Evolutionary conservation across 1,140 invertebrate genomes (phyloP).

Genomic region (Aphidius gifuensis): DNA sequence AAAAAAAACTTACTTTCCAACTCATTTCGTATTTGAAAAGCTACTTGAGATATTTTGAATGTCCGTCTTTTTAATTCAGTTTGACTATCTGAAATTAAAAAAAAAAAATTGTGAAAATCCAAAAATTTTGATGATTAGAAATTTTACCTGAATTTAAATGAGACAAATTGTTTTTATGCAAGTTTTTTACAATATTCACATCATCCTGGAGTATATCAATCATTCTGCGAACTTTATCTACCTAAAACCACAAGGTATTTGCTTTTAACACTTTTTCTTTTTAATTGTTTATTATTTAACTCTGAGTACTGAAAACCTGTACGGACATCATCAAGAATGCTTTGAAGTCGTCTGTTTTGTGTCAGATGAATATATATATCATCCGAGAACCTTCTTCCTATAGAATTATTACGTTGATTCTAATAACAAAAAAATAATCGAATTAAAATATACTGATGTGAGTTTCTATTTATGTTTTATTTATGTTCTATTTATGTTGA

Average conservation of each 20-base stretch:
- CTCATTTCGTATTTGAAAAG: constrained; percentile 40
- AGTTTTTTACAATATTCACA: constrained; percentile 54
- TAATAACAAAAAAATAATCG: constrained; percentile 27
- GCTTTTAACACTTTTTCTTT: neutral
- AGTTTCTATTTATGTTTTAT: neutral
- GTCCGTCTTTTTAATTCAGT: constrained; percentile 56
- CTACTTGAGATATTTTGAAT: constrained; percentile 44
- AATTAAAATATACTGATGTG: neutral
- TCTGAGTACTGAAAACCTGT: constrained; percentile 13
- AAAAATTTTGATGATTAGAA: constrained; percentile 27
- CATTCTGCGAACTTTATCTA: constrained; percentile 54
- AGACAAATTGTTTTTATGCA: constrained; percentile 60
- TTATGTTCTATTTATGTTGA: neutral
- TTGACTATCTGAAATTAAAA: constrained; percentile 54
- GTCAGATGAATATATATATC: constrained; percentile 41
- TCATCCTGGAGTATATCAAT: constrained; percentile 55
- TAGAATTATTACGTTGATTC: constrained; percentile 37
- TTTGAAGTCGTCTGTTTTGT: constrained; percentile 46
- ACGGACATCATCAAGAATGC: constrained; percentile 52
- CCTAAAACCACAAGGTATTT: constrained; percentile 41
- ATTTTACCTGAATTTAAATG: constrained; percentile 56
- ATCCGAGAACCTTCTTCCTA: constrained; percentile 41
- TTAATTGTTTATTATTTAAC: constrained; percentile 1
- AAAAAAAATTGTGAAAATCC: neutral
- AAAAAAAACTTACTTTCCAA: constrained; percentile 42